Base-by-base conservation (phyloP, 2,797 vertebrate genomes). In the Apodemus agrarius region DNA sequence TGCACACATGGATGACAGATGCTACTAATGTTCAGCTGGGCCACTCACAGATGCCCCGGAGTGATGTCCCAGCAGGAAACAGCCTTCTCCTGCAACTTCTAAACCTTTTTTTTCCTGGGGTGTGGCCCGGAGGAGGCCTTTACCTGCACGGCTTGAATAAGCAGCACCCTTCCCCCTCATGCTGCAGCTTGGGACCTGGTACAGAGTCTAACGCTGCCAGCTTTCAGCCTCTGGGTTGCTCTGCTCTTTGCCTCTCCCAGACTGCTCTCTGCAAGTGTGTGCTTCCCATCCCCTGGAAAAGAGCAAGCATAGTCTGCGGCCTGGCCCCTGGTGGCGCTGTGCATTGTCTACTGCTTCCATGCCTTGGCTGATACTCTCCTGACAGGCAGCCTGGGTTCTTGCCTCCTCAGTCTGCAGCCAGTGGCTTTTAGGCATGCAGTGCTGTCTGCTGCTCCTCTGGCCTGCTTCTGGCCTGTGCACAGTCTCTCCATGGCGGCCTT, bases 41-140 rank as follows among this genome's bases (percentile, higher is more conserved):
- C 65, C 46, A 78, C 95, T 97, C 96, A 46, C 97, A 97, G 97
- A 97, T 96, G 96, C 96, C 92, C 26, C 57, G 90, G 65, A 79
- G 54, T 78, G 95, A 89, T 91, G 96, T 97, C 80, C 89, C 46
- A 65, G 90, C 82, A 97, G 81, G 93, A 96, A 88, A 74, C 91
- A 88, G 96, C 74, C 72, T 34, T 93, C n/a, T 31, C 69, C 65
- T 72, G 80, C 78, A 83, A 86, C 34, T 19, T 63, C 37, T 34
- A 80, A 49, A 69, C 72, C 65, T 61, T 76, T 24, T 24, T 94
- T 95, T 97, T 96, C 79, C 67, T 89, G 69, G 46, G n/a, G 19
- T 9, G n/a, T 76, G 82, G 52, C 91, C 59, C 93, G 10, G 97
- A 94, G 63, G 2, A 8, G 83, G 26, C 43, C 75, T 86, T 94